phyloP scores from a whole-genome alignment of 2,797 vertebrate genomes.

The Spizella passerina region DNA sequence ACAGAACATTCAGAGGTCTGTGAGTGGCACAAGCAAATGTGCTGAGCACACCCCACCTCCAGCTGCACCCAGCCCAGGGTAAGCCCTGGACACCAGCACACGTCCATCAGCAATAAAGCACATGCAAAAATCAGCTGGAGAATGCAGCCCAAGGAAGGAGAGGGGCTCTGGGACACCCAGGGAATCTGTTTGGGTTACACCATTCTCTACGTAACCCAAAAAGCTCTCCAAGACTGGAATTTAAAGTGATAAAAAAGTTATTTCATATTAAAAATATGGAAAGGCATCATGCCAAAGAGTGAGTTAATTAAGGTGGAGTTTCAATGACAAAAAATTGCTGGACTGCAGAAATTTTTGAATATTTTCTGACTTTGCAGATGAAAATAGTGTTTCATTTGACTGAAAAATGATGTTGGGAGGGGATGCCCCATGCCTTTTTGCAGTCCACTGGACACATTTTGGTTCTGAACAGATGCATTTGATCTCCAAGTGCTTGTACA shows the following conservation, averaged over 20 bases:
- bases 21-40: neutral
- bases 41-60: neutral
- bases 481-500: neutral
- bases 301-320: slow-evolving; percentile 1
- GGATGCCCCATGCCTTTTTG: neutral
- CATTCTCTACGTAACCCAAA: neutral
- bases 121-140: accelerated
- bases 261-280: neutral
- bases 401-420: neutral
- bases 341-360: neutral
- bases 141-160: neutral
- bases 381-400: neutral
- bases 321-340: neutral
- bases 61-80: neutral
- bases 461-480: neutral
- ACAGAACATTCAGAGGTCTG: accelerated
- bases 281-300: neutral
- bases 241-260: neutral
- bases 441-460: neutral
- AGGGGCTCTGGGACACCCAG: neutral
- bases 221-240: neutral
- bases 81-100: neutral
- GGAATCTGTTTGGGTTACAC: neutral
- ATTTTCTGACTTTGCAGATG: neutral
- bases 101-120: neutral